Conservation (phyloP, 1,140 invertebrate species). For the Gryon sp. region DNA sequence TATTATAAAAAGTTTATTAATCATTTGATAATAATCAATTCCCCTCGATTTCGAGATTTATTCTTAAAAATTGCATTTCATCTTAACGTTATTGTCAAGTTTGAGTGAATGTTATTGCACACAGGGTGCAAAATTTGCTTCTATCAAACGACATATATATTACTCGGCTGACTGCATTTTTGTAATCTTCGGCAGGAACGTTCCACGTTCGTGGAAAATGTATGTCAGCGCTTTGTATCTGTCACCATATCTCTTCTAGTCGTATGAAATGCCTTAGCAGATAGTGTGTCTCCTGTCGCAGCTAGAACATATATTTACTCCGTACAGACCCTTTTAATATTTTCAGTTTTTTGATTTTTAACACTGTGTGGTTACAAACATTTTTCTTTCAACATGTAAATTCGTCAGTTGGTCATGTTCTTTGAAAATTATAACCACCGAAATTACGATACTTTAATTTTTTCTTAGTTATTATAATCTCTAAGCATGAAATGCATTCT, state of each 20-base stretch:
- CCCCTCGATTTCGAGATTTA: not conserved
- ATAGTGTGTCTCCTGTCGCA: constrained; percentile 31
- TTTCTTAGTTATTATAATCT: no score
- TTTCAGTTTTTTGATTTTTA: not conserved
- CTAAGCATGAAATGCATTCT: no score
- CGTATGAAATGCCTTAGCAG: constrained; percentile 43
- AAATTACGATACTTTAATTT: no score
- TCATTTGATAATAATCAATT: no score
- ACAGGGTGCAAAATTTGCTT: constrained; percentile 11
- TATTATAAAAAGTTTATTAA: no score
- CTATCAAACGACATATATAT: constrained; percentile 32
- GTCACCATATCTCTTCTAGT: constrained; percentile 54
- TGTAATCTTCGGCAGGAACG: constrained; percentile 53
- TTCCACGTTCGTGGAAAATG: constrained; percentile 55
- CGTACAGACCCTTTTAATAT: constrained; percentile 14
- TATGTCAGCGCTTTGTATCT: constrained; percentile 57
- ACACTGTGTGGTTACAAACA: not conserved
- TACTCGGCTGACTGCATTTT: constrained; percentile 42
- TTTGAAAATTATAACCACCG: no score
- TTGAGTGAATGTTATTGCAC: constrained; percentile 24
- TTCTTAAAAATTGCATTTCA: no score
- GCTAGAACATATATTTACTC: constrained; percentile 32
- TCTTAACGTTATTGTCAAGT: not conserved
- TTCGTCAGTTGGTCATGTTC: no score
- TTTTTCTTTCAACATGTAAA: no score